Percentiles rank a stretch among this genome's conserved stretches.
Evolutionary conservation across 2,888 invertebrate species (phyloP).

Genomic region (Dilophus febrilis): DNA sequence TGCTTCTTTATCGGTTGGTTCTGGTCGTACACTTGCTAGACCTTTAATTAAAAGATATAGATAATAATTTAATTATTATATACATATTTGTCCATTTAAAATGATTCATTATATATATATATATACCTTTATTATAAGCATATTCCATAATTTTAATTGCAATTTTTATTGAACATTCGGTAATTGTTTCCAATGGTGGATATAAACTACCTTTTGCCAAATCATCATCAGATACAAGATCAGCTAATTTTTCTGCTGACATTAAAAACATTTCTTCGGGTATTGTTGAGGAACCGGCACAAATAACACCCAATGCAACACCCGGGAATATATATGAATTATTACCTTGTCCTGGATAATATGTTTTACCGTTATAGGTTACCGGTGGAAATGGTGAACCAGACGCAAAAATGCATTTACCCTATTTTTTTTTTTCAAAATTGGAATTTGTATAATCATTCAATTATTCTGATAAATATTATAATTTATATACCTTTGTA

Average conservation of each 20-base stretch:
- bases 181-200: slow-evolving; percentile 71
- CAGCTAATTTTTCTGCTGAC: slow-evolving; percentile 70
- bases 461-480: slow-evolving; percentile 3
- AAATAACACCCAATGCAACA: slow-evolving; percentile 76
- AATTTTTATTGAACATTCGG: slow-evolving; percentile 73
- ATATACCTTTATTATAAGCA: slow-evolving; percentile 58
- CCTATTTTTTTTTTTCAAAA: slow-evolving; percentile 37
- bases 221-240: slow-evolving; percentile 63
- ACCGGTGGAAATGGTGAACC: slow-evolving; percentile 92
- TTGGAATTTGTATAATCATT: slow-evolving; percentile 8
- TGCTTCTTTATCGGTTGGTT: slow-evolving; percentile 51
- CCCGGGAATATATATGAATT: slow-evolving; percentile 98
- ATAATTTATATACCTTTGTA: slow-evolving; percentile 48
- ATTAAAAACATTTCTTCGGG: slow-evolving; percentile 83
- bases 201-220: slow-evolving; percentile 75
- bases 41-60: slow-evolving; percentile 35
- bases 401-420: slow-evolving; percentile 83
- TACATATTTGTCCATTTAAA: neutral
- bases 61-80: slow-evolving; percentile 1
- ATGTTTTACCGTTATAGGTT: slow-evolving; percentile 58
- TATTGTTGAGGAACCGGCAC: slow-evolving; percentile 76
- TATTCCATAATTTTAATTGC: slow-evolving; percentile 66
- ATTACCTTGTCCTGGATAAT: slow-evolving; percentile 91
- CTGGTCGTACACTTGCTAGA: slow-evolving; percentile 59
- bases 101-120: neutral